Conservation (phyloP, 2,113 vertebrate genomes). For the Ailurus styani region DNA sequence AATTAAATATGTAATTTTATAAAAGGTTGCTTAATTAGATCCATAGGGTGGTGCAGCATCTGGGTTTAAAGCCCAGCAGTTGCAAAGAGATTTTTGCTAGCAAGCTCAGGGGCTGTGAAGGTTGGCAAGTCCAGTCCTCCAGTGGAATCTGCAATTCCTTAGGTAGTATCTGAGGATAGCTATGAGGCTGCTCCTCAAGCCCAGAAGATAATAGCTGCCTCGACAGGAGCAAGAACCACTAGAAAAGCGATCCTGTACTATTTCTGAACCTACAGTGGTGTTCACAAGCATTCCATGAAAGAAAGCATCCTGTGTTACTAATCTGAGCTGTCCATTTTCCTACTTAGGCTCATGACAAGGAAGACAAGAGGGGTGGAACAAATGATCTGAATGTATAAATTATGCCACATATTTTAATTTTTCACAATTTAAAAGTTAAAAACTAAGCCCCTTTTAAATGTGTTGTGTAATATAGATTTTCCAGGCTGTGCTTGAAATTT, state of each 20-base stretch:
- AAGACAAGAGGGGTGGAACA: background rate
- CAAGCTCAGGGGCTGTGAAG: background rate
- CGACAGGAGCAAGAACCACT: background rate
- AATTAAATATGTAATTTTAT: background rate
- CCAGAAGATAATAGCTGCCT: background rate
- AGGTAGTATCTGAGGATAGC: background rate
- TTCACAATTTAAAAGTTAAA: background rate
- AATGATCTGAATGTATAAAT: background rate
- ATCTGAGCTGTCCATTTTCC: background rate
- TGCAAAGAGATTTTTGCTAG: background rate
- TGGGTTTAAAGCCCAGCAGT: background rate
- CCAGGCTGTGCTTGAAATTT: background rate
- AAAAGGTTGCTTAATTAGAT: background rate
- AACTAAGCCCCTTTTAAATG: background rate
- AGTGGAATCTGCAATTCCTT: background rate
- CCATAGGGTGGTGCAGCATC: background rate
- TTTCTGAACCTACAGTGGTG: background rate
- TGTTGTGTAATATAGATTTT: background rate
- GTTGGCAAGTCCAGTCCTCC: too few species aligned
- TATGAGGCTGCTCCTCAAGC: background rate
- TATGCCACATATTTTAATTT: background rate
- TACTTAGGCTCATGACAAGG: background rate
- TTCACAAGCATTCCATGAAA: background rate
- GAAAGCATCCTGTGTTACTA: background rate
- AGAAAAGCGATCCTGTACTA: background rate